Evolutionary conservation across 2,113 vertebrate species (phyloP).

Genomic region (Microtus montanus): DNA sequence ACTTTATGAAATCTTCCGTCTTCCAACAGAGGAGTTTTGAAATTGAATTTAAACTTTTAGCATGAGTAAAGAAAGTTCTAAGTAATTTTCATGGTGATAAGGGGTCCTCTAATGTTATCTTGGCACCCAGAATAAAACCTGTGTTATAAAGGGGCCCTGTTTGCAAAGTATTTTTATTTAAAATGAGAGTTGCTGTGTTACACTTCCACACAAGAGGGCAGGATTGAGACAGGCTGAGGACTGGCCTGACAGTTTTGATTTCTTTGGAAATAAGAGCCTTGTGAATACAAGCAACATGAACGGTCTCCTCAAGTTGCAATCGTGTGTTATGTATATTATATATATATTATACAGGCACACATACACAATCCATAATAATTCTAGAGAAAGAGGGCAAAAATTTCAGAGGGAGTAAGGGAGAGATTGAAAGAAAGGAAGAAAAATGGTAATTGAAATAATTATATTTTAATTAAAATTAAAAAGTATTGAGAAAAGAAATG

Average conservation of each 20-base stretch:
- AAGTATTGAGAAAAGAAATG: background rate
- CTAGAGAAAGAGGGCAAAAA: background rate
- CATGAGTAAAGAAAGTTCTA: background rate
- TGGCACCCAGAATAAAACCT: background rate
- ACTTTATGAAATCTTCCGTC: background rate
- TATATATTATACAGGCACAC: background rate
- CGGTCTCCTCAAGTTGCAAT: background rate
- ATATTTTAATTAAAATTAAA: background rate
- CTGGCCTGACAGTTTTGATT: background rate
- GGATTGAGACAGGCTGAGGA: background rate
- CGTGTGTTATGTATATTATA: background rate
- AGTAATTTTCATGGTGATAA: background rate
- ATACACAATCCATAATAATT: background rate
- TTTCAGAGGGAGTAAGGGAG: background rate
- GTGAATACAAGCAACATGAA: background rate
- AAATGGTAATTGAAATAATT: background rate
- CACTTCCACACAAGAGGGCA: constrained; percentile 50
- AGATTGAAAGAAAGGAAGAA: background rate
- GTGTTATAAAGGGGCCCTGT: background rate
- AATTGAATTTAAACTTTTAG: constrained; percentile 23
- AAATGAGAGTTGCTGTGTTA: constrained; percentile 6
- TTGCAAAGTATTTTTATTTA: background rate
- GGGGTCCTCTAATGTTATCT: background rate
- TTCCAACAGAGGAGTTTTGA: background rate
- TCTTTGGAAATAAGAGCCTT: background rate